Base-by-base conservation (phyloP, 1,140 invertebrate genomes). In the Temnothorax longispinosus region DNA sequence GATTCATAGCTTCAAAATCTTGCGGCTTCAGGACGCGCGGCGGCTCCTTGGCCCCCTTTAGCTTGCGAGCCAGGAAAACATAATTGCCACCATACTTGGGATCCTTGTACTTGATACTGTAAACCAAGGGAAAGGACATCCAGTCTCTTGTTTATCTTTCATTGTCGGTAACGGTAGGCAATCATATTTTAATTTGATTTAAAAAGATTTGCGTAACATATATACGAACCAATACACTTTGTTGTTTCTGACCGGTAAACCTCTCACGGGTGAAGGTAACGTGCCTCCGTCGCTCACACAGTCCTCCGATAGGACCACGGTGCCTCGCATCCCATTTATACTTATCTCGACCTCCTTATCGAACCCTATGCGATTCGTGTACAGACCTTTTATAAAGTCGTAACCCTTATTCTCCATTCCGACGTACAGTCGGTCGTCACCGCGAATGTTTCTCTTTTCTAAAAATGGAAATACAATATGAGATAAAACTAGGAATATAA, bases 351-450 rank as follows among this genome's bases (percentile, higher is more conserved):
- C 95, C 89, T 96, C 96, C 8, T 91, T 91, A 75, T 96, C 95
- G 1, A 92, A 93, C 67, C 96, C 96, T 5, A 96, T 89, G 81
- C 95, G 94, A 86, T 96, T 96, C 21, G 94, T 93, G 94, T 98
- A 98, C 3, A 99, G 93, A 52, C 96, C 96, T 84, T 96, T 96
- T 60, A 99, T 92, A 90, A 97, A 97, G 58, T 96, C 95, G 94
- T 97, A 98, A 21, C 97, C 96, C 8, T 94, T 92, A 94, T 98
- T 98, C 15, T 95, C 95, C 0, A 96, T 95, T 6, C 96, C 96
- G 54, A 99, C 96, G 94, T 99, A 99, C 50, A 99, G 93, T 32
- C 97, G 96, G 93, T 98, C 98, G 92, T 97, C 96, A 18, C 98
- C 98, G 64, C 97, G 96, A 74, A 97, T 94, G 93, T 97, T 97